Base-by-base conservation (phyloP, 2,797 vertebrate species). In the Thamnophis elegans region DNA sequence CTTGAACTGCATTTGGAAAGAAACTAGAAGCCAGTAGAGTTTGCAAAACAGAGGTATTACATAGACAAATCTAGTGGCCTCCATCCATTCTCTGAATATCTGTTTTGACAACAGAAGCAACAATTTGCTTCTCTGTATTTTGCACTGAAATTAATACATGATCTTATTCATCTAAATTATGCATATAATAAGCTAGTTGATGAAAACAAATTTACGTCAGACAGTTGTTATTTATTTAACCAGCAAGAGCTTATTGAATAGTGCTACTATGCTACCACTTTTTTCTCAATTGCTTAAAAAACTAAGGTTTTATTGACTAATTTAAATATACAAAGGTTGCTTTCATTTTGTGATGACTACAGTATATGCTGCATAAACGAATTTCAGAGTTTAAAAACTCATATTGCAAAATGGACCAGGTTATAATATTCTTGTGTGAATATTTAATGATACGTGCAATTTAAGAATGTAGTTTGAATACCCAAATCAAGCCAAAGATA, bases 121-220 rank as follows among this genome's bases (percentile, higher is more conserved):
- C 55, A 42, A 0, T 55, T 18, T 92, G 82, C 20, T 8, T 93
- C 88, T 90, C 28, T 53, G 16, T 78, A 54, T 94, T 93, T 56
- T 58, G 91, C 1, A 3, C 26, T 89, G 86, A 93, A 94, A 59
- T 58, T 91, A 92, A 94, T 86, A 94, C 93, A 91, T 91, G 94
- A 65, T 55, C 91, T 87, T 78, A 62, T 93, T 89, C 53, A 42
- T 56, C 91, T 91, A 82, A 93, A 96, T 94, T 94, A 59, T 93
- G 14, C 58, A 92, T 85, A 14, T 95, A 95, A 94, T 56, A 95
- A 95, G 55, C 25, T 93, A 86, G n/a, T 89, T 95, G 95, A 94
- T 82, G 68, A 92, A 93, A 96, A 95, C 60, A 58, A 93, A 51
- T 62, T 91, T 93, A 73, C 95, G 86, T 93, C 93, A 94, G 55